A percentile compares a stretch with the other conserved stretches of the same genome.
phyloP scores from a whole-genome alignment of 2,888 invertebrate species.

The Eretmocerus hayati region DNA sequence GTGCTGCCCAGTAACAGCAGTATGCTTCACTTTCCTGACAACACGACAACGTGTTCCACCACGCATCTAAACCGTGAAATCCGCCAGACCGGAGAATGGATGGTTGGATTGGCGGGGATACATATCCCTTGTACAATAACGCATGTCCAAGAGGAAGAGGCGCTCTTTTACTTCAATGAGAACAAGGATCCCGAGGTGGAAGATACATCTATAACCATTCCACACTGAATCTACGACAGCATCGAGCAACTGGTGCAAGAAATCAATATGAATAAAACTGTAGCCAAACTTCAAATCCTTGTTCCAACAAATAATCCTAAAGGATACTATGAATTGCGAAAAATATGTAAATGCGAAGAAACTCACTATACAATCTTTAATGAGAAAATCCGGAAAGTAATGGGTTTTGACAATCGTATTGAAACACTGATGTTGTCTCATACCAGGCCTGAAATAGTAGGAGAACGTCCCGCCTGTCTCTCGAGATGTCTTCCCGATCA shows the following conservation, averaged over 20 bases:
- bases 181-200: neutral
- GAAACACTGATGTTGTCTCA: neutral
- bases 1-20: slow-evolving; percentile 27
- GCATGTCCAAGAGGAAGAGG: neutral
- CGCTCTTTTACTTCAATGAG: neutral
- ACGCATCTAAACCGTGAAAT: slow-evolving; percentile 4
- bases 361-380: neutral
- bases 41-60: slow-evolving; percentile 21
- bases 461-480: neutral
- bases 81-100: neutral
- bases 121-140: neutral
- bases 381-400: neutral
- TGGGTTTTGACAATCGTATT: slow-evolving; percentile 5
- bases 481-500: slow-evolving; percentile 12
- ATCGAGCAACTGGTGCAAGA: neutral
- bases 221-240: neutral
- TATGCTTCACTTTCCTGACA: slow-evolving; percentile 26
- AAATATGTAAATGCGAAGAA: neutral
- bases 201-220: no score
- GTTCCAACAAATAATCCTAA: neutral
- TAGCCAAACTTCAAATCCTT: neutral
- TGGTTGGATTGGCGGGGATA: slow-evolving; percentile 2
- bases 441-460: neutral
- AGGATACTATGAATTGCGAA: neutral
- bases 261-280: neutral